These are phyloP conservation scores for Manacus vitellinus DNA, from an alignment of 2,113 vertebrate genomes.

Conservation along the genomic window DNA sequence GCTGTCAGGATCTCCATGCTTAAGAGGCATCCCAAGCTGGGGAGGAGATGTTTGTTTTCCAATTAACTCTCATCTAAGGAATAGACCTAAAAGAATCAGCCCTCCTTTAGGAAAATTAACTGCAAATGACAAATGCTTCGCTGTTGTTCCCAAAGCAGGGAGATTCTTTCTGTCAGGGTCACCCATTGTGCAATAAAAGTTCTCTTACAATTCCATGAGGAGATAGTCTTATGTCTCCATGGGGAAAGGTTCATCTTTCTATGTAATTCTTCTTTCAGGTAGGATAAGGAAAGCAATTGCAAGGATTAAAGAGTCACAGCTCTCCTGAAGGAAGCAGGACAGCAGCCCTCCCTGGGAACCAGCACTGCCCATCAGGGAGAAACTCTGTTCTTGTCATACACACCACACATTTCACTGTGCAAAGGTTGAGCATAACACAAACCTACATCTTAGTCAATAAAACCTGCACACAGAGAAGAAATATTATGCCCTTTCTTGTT, in stretches of 20 bases:
- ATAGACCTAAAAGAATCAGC: background rate
- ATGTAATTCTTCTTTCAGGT: background rate
- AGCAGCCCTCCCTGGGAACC: background rate
- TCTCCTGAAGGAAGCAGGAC: background rate
- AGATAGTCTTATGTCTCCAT: background rate
- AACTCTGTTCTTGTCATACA: background rate
- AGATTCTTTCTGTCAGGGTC: background rate
- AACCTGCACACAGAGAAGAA: background rate
- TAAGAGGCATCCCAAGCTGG: background rate
- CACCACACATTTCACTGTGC: background rate
- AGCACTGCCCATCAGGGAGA: background rate
- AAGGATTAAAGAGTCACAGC: background rate
- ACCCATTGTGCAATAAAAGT: background rate
- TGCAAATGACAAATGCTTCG: background rate
- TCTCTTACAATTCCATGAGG: background rate
- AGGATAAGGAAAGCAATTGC: background rate
- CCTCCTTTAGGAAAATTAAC: background rate
- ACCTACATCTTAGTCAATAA: background rate
- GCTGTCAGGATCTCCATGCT: background rate
- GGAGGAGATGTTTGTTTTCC: background rate
- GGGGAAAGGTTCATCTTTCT: background rate
- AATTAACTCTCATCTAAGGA: background rate
- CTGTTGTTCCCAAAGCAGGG: background rate
- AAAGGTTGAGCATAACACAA: background rate
- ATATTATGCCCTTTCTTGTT: background rate